phyloP scores from a whole-genome alignment of 30 jellyfish, hydroid and myxozoan genomes.

The Hydractinia echinata region DNA sequence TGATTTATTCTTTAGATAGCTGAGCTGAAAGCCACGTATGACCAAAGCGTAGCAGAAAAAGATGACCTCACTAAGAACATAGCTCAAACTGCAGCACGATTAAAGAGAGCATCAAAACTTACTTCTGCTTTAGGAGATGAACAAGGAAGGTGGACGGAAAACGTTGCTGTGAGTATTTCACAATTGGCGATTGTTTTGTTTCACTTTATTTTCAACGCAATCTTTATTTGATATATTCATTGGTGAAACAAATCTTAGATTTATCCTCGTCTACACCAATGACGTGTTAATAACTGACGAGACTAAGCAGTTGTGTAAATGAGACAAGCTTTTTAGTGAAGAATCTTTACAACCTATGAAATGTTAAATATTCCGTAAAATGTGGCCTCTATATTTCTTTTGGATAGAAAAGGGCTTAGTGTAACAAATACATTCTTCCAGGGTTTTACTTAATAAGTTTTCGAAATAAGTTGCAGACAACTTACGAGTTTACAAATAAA shows the following conservation, averaged over 20 bases:
- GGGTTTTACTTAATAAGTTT: too few species aligned
- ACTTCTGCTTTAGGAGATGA: constrained; percentile 93
- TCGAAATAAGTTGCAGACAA: too few species aligned
- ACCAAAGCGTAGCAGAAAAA: constrained; percentile 73
- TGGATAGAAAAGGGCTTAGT: too few species aligned
- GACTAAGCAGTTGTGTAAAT: too few species aligned
- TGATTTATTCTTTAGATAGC: constrained; percentile 50
- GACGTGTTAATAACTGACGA: too few species aligned
- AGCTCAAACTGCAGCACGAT: constrained; percentile 95
- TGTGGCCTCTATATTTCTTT: too few species aligned
- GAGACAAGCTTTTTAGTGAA: too few species aligned
- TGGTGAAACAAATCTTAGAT: background rate
- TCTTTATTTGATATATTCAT: background rate
- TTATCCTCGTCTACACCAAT: too few species aligned
- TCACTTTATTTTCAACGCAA: background rate
- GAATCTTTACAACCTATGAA: too few species aligned
- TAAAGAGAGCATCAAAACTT: constrained; percentile 86
- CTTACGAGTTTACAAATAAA: too few species aligned
- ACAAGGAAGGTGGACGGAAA: constrained; percentile 96
- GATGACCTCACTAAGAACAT: constrained; percentile 74
- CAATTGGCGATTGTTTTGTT: background rate
- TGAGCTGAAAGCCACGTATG: constrained; percentile 73
- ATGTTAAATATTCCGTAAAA: too few species aligned
- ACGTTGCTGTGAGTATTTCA: constrained; percentile 67
- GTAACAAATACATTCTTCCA: too few species aligned